Base-by-base conservation (phyloP, 2,888 invertebrate species). In the Hedya salicella region DNA sequence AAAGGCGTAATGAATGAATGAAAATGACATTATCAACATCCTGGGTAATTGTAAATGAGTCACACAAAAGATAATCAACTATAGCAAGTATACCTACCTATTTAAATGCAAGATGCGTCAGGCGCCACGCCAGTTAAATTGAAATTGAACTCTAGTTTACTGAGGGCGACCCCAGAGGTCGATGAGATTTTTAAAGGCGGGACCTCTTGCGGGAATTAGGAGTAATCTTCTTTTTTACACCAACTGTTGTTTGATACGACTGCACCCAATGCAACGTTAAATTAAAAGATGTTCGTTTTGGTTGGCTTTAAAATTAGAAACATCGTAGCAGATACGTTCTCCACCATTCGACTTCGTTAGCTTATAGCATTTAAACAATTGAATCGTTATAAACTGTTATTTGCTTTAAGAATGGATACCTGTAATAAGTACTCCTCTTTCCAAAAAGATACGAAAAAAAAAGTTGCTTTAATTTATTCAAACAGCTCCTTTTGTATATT, bases 11-110 rank as follows among this genome's bases (percentile, higher is more conserved):
- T 86, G 81, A 87, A 88, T 88, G 85, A 80, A 81, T 78, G 73
- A 78, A 85, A 80, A 82, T 77, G 72, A 78, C 82, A 80, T 82
- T 88, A 89, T 87, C 87, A 81, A 82, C 85, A 86, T 87, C 87
- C 88, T 86, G 87, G 75, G 75, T 85, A 84, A 85, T 83, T 83
- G 76, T 73, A 74, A 71, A 78, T 81, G 81, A 80, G 82, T 83
- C 83, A 86, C 81, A 63, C 69, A 60, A 61, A 72, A 75, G 74
- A 73, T 76, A 74, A 71, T 69, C 50, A 62, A 71, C 68, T 69
- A 30, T 50, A 21, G 39, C 36, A 21, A 36, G 62, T 62, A 59
- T n/a, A n/a, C n/a, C n/a, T 25, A 6, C 25, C 59, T 36, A 62
- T 68, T 62, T 53, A 42, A 67, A 67, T 57, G 62, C 39, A 67